These are phyloP conservation scores for Ostrea denselamellosa DNA, from an alignment of 1,140 invertebrate species.

Conservation along the genomic window DNA sequence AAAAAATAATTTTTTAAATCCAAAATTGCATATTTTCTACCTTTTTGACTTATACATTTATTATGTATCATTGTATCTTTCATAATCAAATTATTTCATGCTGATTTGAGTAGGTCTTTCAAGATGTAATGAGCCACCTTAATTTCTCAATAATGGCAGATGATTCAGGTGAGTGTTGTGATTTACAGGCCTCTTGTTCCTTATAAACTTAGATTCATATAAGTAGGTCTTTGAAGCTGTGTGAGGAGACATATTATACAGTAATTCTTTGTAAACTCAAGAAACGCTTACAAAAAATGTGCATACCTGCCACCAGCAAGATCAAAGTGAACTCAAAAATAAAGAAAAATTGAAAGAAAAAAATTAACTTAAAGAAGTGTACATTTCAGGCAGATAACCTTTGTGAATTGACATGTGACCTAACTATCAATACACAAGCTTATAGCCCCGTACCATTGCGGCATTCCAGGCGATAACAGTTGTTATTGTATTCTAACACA, in stretches of 20 bases:
- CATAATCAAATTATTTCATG: too few species aligned
- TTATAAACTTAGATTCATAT: too few species aligned
- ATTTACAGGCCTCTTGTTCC: too few species aligned
- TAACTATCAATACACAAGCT: constrained; percentile 16
- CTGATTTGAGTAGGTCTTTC: too few species aligned
- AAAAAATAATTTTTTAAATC: too few species aligned
- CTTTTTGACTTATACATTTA: too few species aligned
- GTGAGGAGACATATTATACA: neutral
- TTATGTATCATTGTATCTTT: too few species aligned
- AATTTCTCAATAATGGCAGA: too few species aligned
- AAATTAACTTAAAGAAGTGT: constrained; percentile 21
- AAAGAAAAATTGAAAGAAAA: neutral
- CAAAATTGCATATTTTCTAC: too few species aligned
- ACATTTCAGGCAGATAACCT: constrained; percentile 29
- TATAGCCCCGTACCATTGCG: neutral
- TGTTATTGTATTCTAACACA: constrained; percentile 35
- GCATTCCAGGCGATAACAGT: constrained; percentile 30
- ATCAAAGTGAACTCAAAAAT: constrained; percentile 6
- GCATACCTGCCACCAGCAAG: neutral
- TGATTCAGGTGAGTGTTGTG: too few species aligned
- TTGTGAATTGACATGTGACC: constrained; percentile 32
- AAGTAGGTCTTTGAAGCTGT: neutral
- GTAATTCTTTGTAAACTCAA: neutral
- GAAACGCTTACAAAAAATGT: neutral
- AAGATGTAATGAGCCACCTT: too few species aligned